These are phyloP conservation scores for Chalcosyrphus nemorum DNA, from an alignment of 2,888 invertebrate species.

Conservation along the genomic window DNA sequence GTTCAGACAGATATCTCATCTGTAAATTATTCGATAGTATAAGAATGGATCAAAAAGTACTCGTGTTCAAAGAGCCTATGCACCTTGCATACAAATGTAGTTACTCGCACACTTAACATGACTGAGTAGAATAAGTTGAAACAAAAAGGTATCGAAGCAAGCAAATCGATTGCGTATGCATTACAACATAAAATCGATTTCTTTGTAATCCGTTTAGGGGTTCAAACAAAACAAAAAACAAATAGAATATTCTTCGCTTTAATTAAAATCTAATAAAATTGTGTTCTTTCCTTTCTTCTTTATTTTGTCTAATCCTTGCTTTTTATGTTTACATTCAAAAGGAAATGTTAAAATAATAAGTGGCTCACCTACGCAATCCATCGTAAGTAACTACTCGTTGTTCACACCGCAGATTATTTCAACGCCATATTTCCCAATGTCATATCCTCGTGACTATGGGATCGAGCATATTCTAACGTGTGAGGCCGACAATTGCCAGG, in stretches of 20 bases:
- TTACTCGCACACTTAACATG: background rate
- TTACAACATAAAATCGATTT: slow-evolving; percentile 41
- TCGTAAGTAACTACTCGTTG: slow-evolving; percentile 80
- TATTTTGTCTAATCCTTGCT: background rate
- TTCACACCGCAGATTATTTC: slow-evolving; percentile 83
- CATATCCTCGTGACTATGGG: slow-evolving; percentile 86
- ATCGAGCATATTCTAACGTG: slow-evolving; percentile 86
- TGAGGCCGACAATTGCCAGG: slow-evolving; percentile 84
- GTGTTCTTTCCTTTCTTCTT: slow-evolving; percentile 8
- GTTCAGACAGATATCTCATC: too few relatives aligned
- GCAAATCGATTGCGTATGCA: slow-evolving; percentile 13
- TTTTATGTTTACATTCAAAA: slow-evolving; percentile 74
- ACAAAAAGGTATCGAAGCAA: background rate
- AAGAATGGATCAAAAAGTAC: too few relatives aligned
- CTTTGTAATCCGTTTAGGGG: slow-evolving; percentile 47
- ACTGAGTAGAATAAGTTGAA: background rate
- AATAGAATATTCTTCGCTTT: background rate
- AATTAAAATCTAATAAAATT: slow-evolving; percentile 4
- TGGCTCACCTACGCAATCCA: slow-evolving; percentile 81
- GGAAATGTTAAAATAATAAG: slow-evolving; percentile 84
- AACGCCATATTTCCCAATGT: slow-evolving; percentile 87
- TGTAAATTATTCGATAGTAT: too few relatives aligned
- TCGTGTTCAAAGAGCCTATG: too few relatives aligned
- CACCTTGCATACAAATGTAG: background rate
- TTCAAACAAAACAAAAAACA: slow-evolving; percentile 5